Evolutionary conservation across 2,888 invertebrate genomes (phyloP), one percentile per base, ranked within the genome.

Genomic region (Erebia aethiops): DNA sequence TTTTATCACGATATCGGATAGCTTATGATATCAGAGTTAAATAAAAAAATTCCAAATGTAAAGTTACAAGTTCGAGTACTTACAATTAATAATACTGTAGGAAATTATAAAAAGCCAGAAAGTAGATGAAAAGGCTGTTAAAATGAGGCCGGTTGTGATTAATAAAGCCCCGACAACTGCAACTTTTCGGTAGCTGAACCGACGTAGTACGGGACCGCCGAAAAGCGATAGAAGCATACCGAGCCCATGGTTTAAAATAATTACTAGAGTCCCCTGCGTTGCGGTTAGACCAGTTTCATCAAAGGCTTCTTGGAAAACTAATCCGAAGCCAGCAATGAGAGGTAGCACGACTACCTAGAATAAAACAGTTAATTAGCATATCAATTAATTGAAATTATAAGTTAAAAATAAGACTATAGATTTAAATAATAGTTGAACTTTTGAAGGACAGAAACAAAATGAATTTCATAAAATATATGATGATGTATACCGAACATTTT

Each of bases 1-100:
- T 16, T 9, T 54, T 10, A 54, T 54, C 16, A 18, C 7, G 16
- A 10, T 10, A 18, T 54, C 54, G 8, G 16, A 54, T 10, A 18
- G 1, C 54, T 54, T 18, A 54, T 16, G 18, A 18, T 16, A 16
- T 9, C 16, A 54, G 2, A 18, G 16, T 54, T 54, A 13, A 46
- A 46, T 54, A 10, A 54, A 54, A 0, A 10, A 10, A 18, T 5
- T 4, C 21, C 3, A 11, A 21, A 57, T 43, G n/a, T 14, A 51
- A 60, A 54, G n/a, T 66, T 52, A 54, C 21, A 13, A 9, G 43
- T 54, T 58, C 21, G 11, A 10, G 35, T 80, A 95, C 95, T 95
- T 88, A 96, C 96, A 95, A 84, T 95, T 94, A 77, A 96, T 93
- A 81, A 96, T 88, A 84, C 96, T 95, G 87, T 96, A 96, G 1